Percentiles rank a stretch among this genome's conserved stretches.
Conservation (phyloP, 2,888 invertebrate species). For the Meandrusa payeni region DNA sequence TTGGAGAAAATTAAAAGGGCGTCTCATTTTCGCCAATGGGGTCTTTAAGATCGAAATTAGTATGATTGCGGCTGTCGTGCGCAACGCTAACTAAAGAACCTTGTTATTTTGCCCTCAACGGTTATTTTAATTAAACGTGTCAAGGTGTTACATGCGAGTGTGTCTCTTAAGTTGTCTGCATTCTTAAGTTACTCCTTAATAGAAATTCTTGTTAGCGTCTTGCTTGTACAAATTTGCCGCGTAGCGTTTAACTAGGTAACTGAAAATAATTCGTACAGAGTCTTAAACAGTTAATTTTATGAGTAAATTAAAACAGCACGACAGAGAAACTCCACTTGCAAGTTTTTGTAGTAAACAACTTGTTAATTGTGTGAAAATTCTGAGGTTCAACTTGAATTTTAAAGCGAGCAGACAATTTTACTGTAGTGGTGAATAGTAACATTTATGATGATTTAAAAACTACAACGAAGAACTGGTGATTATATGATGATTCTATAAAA, state of each 20-base stretch:
- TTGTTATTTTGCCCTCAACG: conserved; percentile 52
- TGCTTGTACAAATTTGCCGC: conserved; percentile 8
- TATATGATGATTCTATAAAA: too few species aligned
- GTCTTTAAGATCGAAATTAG: conserved; percentile 67
- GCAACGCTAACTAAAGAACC: conserved; percentile 46
- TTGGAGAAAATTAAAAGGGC: conserved; percentile 73
- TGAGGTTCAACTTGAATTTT: conserved; percentile 23
- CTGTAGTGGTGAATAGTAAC: too few species aligned
- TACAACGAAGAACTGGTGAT: too few species aligned
- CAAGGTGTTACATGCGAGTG: conserved; percentile 34
- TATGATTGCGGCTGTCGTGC: conserved; percentile 60
- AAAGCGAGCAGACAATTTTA: conserved; percentile 18
- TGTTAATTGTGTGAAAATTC: conserved; percentile 22
- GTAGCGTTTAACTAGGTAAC: conserved; percentile 5
- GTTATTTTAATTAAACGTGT: conserved; percentile 63
- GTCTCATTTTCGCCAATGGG: conserved; percentile 67
- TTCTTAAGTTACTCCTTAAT: conserved; percentile 34
- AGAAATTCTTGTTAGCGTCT: conserved; percentile 42
- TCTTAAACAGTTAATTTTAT: conserved; percentile 18
- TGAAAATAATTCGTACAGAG: conserved; percentile 11
- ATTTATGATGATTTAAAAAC: too few species aligned
- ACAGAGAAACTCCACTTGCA: conserved; percentile 19
- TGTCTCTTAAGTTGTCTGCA: conserved; percentile 34
- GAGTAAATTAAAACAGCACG: conserved; percentile 17
- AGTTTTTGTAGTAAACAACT: conserved; percentile 21